These are phyloP conservation scores for Rhinoraja longicauda DNA, from an alignment of 2,797 vertebrate genomes.

Conservation along the genomic window DNA sequence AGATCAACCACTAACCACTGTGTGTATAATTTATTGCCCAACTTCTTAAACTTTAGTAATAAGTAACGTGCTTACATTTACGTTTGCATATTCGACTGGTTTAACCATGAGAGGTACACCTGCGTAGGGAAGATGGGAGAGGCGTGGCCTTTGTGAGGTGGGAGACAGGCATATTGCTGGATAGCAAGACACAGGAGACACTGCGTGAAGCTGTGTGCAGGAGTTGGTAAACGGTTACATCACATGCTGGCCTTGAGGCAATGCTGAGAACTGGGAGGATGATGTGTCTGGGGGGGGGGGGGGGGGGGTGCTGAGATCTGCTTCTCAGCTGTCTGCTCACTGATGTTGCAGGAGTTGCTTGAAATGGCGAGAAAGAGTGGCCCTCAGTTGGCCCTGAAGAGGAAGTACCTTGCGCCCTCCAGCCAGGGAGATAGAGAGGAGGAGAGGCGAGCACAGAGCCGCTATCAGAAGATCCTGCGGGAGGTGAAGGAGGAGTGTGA, in stretches of 20 bases:
- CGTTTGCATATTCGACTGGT: neutral
- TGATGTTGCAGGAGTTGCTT: conserved; percentile 69
- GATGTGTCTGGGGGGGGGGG: neutral
- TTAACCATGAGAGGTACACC: neutral
- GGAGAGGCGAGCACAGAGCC: conserved; percentile 71
- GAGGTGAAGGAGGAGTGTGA: conserved; percentile 90
- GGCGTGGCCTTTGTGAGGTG: neutral
- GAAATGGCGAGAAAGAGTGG: conserved; percentile 79
- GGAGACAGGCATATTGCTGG: neutral
- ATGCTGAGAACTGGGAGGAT: neutral
- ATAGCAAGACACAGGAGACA: neutral
- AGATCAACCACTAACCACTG: neutral
- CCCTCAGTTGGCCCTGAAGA: conserved; percentile 66
- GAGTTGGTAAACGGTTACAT: neutral
- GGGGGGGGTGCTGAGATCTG: neutral
- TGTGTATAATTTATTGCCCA: neutral
- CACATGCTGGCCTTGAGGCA: neutral
- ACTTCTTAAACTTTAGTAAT: neutral
- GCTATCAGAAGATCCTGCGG: conserved; percentile 77
- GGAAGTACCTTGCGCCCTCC: conserved; percentile 55
- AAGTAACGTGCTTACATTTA: neutral
- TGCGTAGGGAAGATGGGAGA: neutral
- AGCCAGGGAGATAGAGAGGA: conserved; percentile 66
- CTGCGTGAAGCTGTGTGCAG: neutral
- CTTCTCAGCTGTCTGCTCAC: neutral